Base-by-base conservation (phyloP, 2,797 vertebrate genomes). In the Poecilia velifera region DNA sequence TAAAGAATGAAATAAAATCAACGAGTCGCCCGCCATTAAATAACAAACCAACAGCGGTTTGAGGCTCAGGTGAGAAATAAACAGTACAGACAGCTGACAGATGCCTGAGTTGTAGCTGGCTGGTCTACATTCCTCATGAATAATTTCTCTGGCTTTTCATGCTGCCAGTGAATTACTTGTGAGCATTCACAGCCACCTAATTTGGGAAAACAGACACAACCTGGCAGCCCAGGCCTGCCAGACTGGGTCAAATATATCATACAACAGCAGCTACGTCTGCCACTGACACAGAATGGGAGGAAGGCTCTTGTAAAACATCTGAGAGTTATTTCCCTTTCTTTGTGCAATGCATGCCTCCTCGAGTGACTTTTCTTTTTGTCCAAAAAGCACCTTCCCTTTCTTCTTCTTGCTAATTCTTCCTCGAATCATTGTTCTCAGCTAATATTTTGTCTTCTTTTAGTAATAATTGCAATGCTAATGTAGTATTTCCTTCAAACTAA, bases 41-140 rank as follows among this genome's bases (percentile, higher is more conserved):
- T 88, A 88, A 90, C 88, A 91, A 88, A 90, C 85, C 89, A 83
- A 84, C 88, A 89, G 92, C 86, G 83, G 84, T 93, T 92, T 87
- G 80, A 89, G 90, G 88, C 89, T 88, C 76, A 87, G 86, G 86
- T 90, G 91, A 88, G 87, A 82, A 90, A 93, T 93, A 91, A 92
- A 93, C 89, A 93, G 88, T 84, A 84, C 77, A 89, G 92, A 91
- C 93, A 93, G 90, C 84, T 93, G 93, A 93, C 92, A 93, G 93
- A 90, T 93, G 92, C 80, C 68, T 77, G 83, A 80, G 81, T 86
- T 87, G 89, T 82, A 79, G 73, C 82, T 86, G 82, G 80, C 76
- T 10, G 12, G 80, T 77, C 80, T 81, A 90, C 86, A 86, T 85
- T 64, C 86, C 87, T 93, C 85, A 84, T 91, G 87, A 93, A 88